These are phyloP conservation scores for Trochalopteron elliotii DNA, from an alignment of 2,113 vertebrate species.

Conservation along the genomic window DNA sequence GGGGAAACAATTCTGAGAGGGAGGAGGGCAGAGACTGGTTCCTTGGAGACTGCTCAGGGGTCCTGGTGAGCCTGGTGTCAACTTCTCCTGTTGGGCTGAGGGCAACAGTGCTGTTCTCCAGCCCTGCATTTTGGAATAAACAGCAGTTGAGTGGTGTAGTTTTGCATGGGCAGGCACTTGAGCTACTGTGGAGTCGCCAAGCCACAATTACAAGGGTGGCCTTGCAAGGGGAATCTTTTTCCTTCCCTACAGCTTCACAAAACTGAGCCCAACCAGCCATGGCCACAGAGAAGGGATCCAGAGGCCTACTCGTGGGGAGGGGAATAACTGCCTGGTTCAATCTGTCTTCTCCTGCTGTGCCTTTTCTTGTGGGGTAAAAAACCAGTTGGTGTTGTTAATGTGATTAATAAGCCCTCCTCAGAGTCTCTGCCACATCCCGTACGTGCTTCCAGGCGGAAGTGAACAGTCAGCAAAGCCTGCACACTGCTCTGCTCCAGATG, in stretches of 20 bases:
- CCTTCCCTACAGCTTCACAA: background rate
- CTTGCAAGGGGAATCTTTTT: background rate
- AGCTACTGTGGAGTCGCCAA: background rate
- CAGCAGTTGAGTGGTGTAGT: background rate
- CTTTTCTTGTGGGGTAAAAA: background rate
- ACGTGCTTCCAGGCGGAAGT: background rate
- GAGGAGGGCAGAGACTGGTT: background rate
- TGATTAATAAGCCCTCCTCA: background rate
- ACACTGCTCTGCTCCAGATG: background rate
- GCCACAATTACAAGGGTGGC: background rate
- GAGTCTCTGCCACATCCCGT: slow-evolving; percentile 38
- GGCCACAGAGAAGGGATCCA: background rate
- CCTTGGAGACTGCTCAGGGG: background rate
- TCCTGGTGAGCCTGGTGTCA: background rate
- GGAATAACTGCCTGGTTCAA: background rate
- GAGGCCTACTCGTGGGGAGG: background rate
- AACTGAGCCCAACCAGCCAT: background rate
- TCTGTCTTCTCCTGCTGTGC: background rate
- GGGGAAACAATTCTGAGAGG: background rate
- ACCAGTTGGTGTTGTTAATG: background rate
- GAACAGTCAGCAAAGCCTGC: background rate
- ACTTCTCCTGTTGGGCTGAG: background rate
- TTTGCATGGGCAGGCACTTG: background rate
- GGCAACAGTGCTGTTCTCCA: rapidly evolving
- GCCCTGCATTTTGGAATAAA: background rate